Evolutionary conservation across 1,140 invertebrate species (phyloP).

Genomic region (Zaprionus vittiger): DNA sequence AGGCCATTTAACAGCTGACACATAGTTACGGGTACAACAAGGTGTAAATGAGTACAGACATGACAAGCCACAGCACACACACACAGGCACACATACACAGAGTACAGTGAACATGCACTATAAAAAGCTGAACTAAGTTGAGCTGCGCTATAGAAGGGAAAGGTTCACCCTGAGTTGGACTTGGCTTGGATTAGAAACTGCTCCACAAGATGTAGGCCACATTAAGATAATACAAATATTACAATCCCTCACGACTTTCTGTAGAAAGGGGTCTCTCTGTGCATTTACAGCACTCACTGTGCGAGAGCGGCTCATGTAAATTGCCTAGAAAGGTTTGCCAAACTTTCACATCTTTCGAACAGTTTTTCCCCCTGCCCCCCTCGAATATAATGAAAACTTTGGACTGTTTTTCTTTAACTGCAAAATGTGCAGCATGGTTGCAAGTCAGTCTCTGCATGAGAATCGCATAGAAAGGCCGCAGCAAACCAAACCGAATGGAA

Average conservation of each 20-base stretch:
- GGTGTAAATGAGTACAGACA: slow-evolving; percentile 24
- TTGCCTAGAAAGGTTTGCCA: slow-evolving; percentile 46
- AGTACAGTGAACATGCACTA: neutral
- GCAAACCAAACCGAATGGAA: neutral
- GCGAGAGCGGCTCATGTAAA: slow-evolving; percentile 26
- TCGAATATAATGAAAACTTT: slow-evolving; percentile 4
- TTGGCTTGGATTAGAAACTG: neutral
- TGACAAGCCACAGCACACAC: neutral
- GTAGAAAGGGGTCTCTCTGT: neutral
- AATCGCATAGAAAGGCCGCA: slow-evolving; percentile 36
- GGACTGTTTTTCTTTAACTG: slow-evolving; percentile 13
- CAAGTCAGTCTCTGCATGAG: slow-evolving; percentile 29
- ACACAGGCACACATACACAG: neutral
- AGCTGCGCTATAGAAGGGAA: neutral
- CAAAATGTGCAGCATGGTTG: slow-evolving; percentile 26
- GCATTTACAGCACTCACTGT: slow-evolving; percentile 8
- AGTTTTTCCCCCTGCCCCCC: neutral
- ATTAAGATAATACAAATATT: slow-evolving; percentile 13
- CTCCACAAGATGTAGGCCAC: neutral
- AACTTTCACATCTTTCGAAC: slow-evolving; percentile 40
- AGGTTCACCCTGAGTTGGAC: neutral
- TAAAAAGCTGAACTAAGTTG: neutral
- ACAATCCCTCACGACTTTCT: slow-evolving; percentile 13
- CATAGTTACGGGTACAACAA: slow-evolving; percentile 26
- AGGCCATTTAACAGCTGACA: slow-evolving; percentile 25